Evolutionary conservation across 2,797 vertebrate species (phyloP).

Genomic region (Chaetophractus vellerosus): DNA sequence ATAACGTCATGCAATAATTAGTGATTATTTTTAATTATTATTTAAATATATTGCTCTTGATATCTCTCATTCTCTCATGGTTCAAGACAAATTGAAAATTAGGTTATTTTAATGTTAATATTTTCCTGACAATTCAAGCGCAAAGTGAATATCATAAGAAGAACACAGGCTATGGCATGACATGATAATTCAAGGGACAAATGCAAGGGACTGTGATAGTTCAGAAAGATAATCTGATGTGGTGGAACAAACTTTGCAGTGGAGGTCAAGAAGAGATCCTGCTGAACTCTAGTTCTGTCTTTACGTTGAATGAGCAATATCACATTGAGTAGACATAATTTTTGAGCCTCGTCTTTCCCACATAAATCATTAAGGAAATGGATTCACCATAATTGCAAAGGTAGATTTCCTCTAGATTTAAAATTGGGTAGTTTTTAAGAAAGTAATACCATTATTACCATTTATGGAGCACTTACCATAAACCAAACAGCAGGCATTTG

Average conservation of each 20-base stretch:
- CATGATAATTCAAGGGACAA: neutral
- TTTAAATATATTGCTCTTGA: neutral
- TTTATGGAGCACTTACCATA: neutral
- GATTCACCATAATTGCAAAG: neutral
- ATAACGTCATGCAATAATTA: neutral
- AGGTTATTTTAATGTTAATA: neutral
- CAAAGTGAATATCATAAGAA: constrained; percentile 21
- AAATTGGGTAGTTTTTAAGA: neutral
- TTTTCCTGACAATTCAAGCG: neutral
- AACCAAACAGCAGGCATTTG: neutral
- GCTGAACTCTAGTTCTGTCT: neutral
- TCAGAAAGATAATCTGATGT: constrained; percentile 2
- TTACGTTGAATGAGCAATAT: neutral
- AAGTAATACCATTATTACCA: neutral
- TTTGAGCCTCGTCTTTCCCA: neutral
- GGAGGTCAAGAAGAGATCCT: neutral
- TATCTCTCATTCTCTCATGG: neutral
- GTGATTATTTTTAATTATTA: neutral
- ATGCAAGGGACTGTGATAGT: neutral
- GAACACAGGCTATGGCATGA: neutral
- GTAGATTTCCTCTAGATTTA: neutral
- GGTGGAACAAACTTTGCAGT: neutral
- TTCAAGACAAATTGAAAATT: neutral
- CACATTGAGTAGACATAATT: neutral
- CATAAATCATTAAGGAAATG: neutral